Evolutionary conservation across 1,140 invertebrate species (phyloP), one percentile per base, ranked within the genome.

Genomic region (Drosophila paulistorum): DNA sequence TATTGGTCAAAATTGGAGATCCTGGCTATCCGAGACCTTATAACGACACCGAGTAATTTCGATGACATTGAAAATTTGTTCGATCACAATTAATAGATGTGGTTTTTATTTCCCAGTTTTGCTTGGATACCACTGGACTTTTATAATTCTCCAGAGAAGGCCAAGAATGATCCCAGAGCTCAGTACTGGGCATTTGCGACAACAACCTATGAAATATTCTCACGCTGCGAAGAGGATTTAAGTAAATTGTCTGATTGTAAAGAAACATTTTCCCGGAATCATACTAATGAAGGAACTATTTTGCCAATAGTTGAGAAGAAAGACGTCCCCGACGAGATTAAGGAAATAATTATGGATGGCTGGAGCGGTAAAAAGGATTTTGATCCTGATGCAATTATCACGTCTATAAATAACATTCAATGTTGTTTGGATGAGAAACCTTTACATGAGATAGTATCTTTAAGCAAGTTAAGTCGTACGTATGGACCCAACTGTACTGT

Each of bases 201-300:
- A 14, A 98, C 97, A 9, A 84, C 98, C 10, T 98, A 97, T 96
- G 96, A 98, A 92, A 96, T 98, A 71, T 98, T 98, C 93, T 96
- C 96, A 0, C 95, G 94, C 81, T 97, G 96, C 35, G 91, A 93
- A 67, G 87, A 93, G 1, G 69, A 72, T 1, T 7, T 83, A 63
- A 65, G 71, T 6, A 64, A 9, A 0, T 1, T 83, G 5, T 4
- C 3, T 0, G 1, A 17, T 17, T 17, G 17, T 17, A 26, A 26
- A 4, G 3, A 26, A 26, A 26, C 2, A 26, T 26, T 26, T 4
- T 4, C 3, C 2, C 23, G 4, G 23, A 26, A 26, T 26, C 3
- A 4, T 2, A 26, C 23, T 26, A 26, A 61, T 37, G 51, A 70
- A 62, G 77, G 79, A 30, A 68, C 65, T 45, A 91, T 92, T 33